These are phyloP conservation scores for Varecia variegata DNA, from an alignment of 2,797 vertebrate species.

Conservation along the genomic window DNA sequence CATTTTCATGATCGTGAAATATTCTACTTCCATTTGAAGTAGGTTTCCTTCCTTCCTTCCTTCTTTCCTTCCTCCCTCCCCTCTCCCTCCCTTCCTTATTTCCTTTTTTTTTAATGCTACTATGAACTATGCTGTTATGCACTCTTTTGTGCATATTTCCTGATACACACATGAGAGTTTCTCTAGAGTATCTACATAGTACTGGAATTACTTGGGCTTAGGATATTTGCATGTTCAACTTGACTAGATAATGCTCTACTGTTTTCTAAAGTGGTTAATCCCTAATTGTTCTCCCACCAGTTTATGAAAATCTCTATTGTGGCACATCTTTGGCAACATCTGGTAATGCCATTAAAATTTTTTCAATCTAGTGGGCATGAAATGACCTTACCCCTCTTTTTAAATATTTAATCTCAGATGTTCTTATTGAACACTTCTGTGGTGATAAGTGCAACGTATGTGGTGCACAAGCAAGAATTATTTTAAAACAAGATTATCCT, in stretches of 20 bases:
- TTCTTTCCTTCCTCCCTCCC: neutral
- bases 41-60: neutral
- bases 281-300: neutral
- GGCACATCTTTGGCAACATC: neutral
- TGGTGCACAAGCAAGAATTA: neutral
- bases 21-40: neutral
- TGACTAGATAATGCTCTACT: neutral
- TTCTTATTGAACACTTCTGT: neutral
- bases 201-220: neutral
- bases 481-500: neutral
- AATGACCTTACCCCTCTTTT: neutral
- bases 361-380: neutral
- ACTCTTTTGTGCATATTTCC: neutral
- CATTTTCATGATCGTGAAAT: neutral
- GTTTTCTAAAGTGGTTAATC: neutral
- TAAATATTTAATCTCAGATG: neutral
- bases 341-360: neutral
- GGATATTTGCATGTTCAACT: neutral
- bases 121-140: neutral
- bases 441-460: neutral
- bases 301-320: neutral
- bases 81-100: rapidly evolving
- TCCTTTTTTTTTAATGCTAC: neutral
- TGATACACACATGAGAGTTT: neutral
- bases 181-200: neutral